Evolutionary conservation across 1,140 invertebrate genomes (phyloP).

Genomic region (Halyomorpha halys): DNA sequence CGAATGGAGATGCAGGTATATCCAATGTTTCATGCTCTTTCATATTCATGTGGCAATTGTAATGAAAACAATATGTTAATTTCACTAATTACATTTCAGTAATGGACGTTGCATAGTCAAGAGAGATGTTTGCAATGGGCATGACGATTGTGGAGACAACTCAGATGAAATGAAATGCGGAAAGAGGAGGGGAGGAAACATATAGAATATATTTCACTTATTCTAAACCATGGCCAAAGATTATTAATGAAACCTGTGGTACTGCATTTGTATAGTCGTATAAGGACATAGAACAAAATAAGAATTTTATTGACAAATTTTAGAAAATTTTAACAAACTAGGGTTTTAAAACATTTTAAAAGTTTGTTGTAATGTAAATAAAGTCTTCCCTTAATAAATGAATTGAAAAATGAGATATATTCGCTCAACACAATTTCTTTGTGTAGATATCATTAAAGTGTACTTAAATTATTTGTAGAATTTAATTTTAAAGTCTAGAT

Average conservation of each 20-base stretch:
- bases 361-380: conserved; percentile 12
- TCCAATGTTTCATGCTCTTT: background rate
- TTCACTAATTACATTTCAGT: conserved; percentile 23
- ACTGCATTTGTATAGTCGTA: conserved; percentile 3
- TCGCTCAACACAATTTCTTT: background rate
- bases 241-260: conserved; percentile 6
- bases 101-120: conserved; percentile 50
- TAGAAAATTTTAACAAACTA: conserved; percentile 5
- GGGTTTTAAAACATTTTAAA: background rate
- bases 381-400: conserved; percentile 12
- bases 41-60: background rate
- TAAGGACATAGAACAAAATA: background rate
- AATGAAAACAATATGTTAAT: too few relatives aligned
- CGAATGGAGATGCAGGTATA: conserved; percentile 44
- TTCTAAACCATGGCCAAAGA: conserved; percentile 10
- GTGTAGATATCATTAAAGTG: conserved; percentile 6
- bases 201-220: background rate
- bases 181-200: conserved; percentile 13
- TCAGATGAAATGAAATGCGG: conserved; percentile 55
- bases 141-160: conserved; percentile 55
- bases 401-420: background rate
- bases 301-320: background rate
- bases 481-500: background rate
- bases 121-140: conserved; percentile 50
- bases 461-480: conserved; percentile 8